Conservation (phyloP, 2,113 vertebrate species). For the Crocuta crocuta region DNA sequence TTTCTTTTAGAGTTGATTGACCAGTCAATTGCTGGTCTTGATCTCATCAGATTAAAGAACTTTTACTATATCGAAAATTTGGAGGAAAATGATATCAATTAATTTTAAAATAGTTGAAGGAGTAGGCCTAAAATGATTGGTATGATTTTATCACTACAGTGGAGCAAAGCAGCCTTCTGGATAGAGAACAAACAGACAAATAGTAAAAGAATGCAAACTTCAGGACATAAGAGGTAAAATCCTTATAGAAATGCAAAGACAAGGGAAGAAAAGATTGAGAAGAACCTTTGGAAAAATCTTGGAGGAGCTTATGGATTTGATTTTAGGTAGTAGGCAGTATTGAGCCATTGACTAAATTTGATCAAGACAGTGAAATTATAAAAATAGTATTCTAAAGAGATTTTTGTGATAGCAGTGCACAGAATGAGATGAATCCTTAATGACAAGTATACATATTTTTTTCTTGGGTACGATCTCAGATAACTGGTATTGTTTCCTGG, state of each 20-base stretch:
- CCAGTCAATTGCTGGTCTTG: background rate
- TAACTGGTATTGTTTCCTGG: background rate
- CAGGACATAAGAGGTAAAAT: background rate
- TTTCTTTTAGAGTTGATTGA: background rate
- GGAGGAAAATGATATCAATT: background rate
- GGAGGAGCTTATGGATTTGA: background rate
- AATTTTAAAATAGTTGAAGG: background rate
- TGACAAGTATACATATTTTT: background rate
- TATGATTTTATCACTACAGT: background rate
- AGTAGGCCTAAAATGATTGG: background rate
- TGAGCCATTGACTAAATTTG: slow-evolving; percentile 22
- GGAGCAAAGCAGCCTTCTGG: background rate
- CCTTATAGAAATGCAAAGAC: background rate
- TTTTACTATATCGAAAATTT: background rate
- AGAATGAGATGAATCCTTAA: background rate
- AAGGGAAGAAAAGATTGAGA: background rate
- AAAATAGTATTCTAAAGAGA: background rate
- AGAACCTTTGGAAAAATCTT: background rate
- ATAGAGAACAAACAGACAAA: background rate
- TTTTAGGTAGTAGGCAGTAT: background rate
- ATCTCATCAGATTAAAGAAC: background rate
- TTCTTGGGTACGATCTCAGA: background rate
- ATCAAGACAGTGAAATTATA: background rate
- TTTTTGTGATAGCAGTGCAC: background rate
- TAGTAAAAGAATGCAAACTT: background rate